phyloP scores from a whole-genome alignment of 2,113 vertebrate genomes.

The Perca flavescens region DNA sequence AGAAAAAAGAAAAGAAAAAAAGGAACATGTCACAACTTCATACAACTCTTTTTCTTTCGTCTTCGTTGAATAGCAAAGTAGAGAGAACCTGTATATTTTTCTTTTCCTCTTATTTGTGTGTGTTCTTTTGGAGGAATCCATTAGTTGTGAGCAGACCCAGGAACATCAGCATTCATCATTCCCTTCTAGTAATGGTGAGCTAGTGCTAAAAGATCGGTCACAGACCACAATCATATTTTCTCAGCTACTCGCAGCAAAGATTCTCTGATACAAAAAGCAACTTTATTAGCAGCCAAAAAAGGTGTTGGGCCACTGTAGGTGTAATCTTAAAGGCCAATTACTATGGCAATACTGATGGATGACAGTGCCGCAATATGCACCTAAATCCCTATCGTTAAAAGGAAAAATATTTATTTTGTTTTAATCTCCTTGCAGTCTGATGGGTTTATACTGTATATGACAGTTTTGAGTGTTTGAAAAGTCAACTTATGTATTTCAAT shows the following conservation, averaged over 20 bases:
- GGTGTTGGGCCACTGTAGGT: neutral
- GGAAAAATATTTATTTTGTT: slow-evolving; percentile 61
- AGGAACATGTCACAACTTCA: slow-evolving; percentile 30
- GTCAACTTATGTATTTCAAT: slow-evolving; percentile 57
- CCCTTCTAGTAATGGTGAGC: neutral
- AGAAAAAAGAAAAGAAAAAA: neutral
- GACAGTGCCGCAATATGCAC: slow-evolving; percentile 20
- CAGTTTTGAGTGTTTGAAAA: slow-evolving; percentile 62
- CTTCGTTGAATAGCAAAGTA: neutral
- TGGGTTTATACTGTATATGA: slow-evolving; percentile 51
- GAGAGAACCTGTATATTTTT: neutral
- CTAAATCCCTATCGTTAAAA: slow-evolving; percentile 37
- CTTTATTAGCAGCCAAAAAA: slow-evolving; percentile 7
- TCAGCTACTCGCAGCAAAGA: neutral
- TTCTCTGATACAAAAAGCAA: neutral
- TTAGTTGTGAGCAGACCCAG: slow-evolving; percentile 11
- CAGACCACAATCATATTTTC: neutral
- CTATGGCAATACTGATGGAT: slow-evolving; percentile 25
- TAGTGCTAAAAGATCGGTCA: neutral
- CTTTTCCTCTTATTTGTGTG: neutral
- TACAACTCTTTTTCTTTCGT: neutral
- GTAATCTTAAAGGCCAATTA: slow-evolving; percentile 21
- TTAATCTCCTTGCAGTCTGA: slow-evolving; percentile 58
- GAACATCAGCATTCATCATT: neutral
- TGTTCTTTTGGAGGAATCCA: slow-evolving; percentile 2